Base-by-base conservation (phyloP, 1,140 invertebrate species). In the Heliconius eleuchia region DNA sequence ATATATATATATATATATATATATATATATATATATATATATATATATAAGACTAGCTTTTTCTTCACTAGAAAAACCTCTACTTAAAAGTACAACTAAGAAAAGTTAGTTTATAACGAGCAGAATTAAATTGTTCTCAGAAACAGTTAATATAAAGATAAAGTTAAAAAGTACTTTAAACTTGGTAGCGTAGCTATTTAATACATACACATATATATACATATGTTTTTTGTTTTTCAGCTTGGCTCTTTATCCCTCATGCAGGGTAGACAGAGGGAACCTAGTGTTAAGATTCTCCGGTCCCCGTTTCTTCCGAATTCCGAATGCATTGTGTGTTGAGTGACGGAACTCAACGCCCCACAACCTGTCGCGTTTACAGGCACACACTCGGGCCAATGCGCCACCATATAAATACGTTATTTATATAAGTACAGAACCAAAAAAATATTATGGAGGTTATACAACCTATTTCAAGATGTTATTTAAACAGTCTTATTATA, bases 71-170 rank as follows among this genome's bases (percentile, higher is more conserved):
- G 11, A 30, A 66, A 23, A 66, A 66, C 23, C 27, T 66, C 60
- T 66, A 30, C 8, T 66, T 66, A 27, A 27, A 66, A 66, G 60
- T 66, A 30, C 60, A 2, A 57, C 55, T 71, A 71, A 37, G 37
- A 42, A 72, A 71, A 39, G 34, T 39, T 72, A 72, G 34, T 72
- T 39, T 42, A 6, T 72, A 72, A 72, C 71, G 37, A 72, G 71
- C 34, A n/a, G 34, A 72, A 72, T 72, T 72, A 72, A 72, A 72
- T 42, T 72, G 71, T 72, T 72, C 71, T n/a, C 18, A 72, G 50
- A 74, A 55, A 57, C n/a, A 37, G 55, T 57, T 23, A 74, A 50
- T 16, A 11, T 46, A 1, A 57, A 74, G 73, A 57, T 46, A 74
- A 74, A 57, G 73, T 34, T 66, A 42, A 60, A 76, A 55, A 42